phyloP scores from a whole-genome alignment of 2,888 invertebrate genomes.

The Muscina levida region DNA sequence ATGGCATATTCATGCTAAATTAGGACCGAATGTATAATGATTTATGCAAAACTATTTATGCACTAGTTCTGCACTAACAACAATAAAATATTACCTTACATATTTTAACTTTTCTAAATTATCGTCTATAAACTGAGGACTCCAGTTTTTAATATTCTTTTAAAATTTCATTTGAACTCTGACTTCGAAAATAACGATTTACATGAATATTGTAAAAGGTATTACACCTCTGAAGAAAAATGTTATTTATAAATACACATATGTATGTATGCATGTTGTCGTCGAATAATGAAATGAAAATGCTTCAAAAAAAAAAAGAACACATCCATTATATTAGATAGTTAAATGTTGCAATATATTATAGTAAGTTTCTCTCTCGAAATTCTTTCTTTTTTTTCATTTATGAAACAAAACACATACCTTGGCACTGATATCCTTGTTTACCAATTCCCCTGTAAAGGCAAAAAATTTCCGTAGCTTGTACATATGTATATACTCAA shows the following conservation, averaged over 20 bases:
- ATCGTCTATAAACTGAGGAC: no score
- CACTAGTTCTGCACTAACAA: no score
- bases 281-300: conserved; percentile 39
- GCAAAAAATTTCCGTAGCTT: conserved; percentile 81
- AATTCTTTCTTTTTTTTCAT: conserved; percentile 36
- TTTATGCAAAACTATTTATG: no score
- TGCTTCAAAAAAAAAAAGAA: conserved; percentile 35
- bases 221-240: not conserved
- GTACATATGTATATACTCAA: conserved; percentile 71
- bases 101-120: no score
- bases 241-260: conserved; percentile 22
- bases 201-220: no score
- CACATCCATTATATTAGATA: conserved; percentile 51
- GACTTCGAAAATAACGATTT: no score
- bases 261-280: conserved; percentile 26
- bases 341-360: conserved; percentile 39
- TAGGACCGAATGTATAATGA: no score
- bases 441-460: conserved; percentile 95
- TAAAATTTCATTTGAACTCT: no score
- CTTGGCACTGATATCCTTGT: conserved; percentile 99
- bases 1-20: no score
- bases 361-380: conserved; percentile 43
- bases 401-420: conserved; percentile 81
- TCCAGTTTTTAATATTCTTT: no score
- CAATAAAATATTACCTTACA: no score